phyloP scores from a whole-genome alignment of 2,113 vertebrate genomes.

The Spermophilus dauricus region DNA sequence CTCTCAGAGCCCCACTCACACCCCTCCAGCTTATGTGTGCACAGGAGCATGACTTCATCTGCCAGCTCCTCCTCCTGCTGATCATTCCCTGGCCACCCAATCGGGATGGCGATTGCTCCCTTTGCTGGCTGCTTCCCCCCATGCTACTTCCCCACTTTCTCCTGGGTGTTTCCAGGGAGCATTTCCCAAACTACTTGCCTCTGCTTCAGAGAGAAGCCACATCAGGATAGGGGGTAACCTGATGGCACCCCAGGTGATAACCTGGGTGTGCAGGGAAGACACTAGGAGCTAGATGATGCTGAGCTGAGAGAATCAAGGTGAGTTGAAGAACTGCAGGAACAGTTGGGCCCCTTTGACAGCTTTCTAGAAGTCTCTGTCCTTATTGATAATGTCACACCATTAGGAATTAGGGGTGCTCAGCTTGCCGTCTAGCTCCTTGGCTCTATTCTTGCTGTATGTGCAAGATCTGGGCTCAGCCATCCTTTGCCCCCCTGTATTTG shows the following conservation, averaged over 20 bases:
- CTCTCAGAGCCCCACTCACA: not conserved
- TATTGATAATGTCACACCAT: not conserved
- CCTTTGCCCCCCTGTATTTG: not conserved
- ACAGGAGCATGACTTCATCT: rapidly evolving
- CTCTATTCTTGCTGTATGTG: not conserved
- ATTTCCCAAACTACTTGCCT: not conserved
- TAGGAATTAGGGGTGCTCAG: not conserved
- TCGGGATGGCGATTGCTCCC: not conserved
- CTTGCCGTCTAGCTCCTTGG: not conserved
- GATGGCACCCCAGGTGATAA: not conserved
- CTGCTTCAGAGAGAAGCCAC: not conserved
- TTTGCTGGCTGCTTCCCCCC: not conserved
- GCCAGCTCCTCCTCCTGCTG: not conserved
- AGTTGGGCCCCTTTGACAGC: not conserved
- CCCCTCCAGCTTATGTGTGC: rapidly evolving
- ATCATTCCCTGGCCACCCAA: not conserved
- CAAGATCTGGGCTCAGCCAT: not conserved
- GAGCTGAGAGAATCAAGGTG: not conserved
- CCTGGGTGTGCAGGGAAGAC: not conserved
- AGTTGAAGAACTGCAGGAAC: not conserved
- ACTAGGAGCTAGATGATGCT: not conserved
- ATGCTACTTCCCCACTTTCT: not conserved
- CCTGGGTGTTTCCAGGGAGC: not conserved
- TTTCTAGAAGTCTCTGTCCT: not conserved
- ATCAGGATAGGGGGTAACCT: not conserved